phyloP scores from a whole-genome alignment of 2,113 vertebrate species.

The Actenoides hombroni region DNA sequence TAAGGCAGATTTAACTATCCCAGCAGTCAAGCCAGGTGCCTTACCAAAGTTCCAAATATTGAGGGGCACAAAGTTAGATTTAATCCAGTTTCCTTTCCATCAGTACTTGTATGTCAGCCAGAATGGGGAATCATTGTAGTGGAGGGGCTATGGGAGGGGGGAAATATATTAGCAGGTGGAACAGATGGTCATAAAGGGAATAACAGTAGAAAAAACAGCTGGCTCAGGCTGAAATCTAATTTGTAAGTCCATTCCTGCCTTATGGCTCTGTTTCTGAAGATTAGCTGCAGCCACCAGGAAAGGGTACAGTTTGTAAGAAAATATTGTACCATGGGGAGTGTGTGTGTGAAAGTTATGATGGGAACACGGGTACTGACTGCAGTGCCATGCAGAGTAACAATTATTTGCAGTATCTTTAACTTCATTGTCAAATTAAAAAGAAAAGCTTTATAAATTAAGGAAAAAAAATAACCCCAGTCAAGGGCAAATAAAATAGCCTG shows the following conservation, averaged over 20 bases:
- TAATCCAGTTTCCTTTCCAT: background rate
- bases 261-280: constrained; percentile 4
- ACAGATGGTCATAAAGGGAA: constrained; percentile 39
- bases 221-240: background rate
- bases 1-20: background rate
- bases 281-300: background rate
- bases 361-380: background rate
- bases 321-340: fast-evolving
- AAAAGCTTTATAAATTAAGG: background rate
- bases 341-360: background rate
- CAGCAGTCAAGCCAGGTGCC: background rate
- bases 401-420: background rate
- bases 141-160: background rate
- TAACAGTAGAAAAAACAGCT: constrained; percentile 11
- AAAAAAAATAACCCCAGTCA: background rate
- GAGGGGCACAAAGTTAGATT: background rate
- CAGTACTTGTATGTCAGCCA: background rate
- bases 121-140: background rate
- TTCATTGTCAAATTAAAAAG: background rate
- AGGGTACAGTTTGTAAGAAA: background rate
- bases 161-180: background rate
- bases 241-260: constrained; percentile 11
- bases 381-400: background rate
- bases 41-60: background rate
- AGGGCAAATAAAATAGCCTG: background rate